Conservation (phyloP, 2,888 invertebrate species). For the Nomada fucata region DNA sequence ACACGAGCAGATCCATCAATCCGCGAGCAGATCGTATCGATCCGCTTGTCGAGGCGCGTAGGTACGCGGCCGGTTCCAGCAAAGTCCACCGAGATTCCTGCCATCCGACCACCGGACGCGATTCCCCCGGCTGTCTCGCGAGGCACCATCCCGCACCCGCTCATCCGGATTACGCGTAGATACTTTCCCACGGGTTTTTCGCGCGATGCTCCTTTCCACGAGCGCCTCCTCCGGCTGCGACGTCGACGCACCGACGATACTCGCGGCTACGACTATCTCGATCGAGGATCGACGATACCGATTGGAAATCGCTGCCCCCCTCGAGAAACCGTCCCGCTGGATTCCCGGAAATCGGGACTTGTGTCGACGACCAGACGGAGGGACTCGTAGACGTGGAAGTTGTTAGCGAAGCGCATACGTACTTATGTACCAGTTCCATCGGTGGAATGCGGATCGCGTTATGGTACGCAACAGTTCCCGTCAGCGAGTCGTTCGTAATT, state of each 20-base stretch:
- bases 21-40: slow-evolving; percentile 68
- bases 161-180: slow-evolving; percentile 65
- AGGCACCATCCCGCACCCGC: slow-evolving; percentile 54
- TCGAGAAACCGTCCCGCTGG: not conserved
- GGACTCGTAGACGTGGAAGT: not conserved
- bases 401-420: no score
- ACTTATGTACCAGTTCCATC: no score
- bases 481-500: no score
- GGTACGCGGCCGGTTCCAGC: slow-evolving; percentile 64
- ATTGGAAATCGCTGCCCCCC: slow-evolving; percentile 1
- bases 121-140: slow-evolving; percentile 46
- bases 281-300: slow-evolving; percentile 12
- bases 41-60: slow-evolving; percentile 62
- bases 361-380: not conserved
- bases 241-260: slow-evolving; percentile 10
- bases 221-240: not conserved
- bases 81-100: slow-evolving; percentile 68
- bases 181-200: slow-evolving; percentile 77
- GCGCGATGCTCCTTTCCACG: slow-evolving; percentile 31
- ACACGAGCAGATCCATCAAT: not conserved
- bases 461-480: no score
- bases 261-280: slow-evolving; percentile 13
- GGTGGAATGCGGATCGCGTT: no score
- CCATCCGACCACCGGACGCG: slow-evolving; percentile 65
- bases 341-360: slow-evolving; percentile 1